Conservation (phyloP, 2,797 vertebrate species). For the Protonibea diacanthus region DNA sequence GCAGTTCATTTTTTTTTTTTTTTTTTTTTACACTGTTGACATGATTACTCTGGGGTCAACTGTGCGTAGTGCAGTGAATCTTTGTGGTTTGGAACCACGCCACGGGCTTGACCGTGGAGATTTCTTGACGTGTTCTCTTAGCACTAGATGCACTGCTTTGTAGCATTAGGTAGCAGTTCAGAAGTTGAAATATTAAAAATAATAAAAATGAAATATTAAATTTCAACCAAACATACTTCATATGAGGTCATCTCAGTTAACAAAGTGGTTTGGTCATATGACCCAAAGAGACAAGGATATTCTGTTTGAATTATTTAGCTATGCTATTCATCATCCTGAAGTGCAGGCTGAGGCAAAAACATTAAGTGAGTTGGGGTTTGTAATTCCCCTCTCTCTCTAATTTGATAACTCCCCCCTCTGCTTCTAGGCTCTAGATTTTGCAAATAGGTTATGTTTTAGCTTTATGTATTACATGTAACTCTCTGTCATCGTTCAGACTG, state of each 20-base stretch:
- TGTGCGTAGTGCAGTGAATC: slow-evolving; percentile 5
- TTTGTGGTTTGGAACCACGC: slow-evolving; percentile 26
- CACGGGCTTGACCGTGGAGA: background rate
- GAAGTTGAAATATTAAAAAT: no score
- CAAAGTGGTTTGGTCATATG: no score
- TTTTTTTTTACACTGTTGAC: slow-evolving; percentile 31
- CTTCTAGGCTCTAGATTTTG: background rate
- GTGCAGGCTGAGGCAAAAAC: background rate
- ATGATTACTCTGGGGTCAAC: slow-evolving; percentile 31
- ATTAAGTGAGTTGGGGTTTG: background rate
- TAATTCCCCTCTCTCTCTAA: no score
- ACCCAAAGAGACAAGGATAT: background rate
- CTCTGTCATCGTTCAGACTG: slow-evolving; percentile 24
- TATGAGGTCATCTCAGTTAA: background rate
- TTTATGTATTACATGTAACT: slow-evolving; percentile 7
- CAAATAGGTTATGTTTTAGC: background rate
- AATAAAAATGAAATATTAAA: background rate
- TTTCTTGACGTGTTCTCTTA: slow-evolving; percentile 9
- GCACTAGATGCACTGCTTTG: background rate
- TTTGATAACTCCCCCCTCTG: background rate
- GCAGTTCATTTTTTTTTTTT: slow-evolving; percentile 5
- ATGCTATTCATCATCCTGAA: background rate
- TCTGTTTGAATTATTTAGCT: background rate
- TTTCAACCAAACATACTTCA: background rate
- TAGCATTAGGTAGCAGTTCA: background rate